Conservation (phyloP, 2,113 vertebrate genomes). For the Nothocercus julius region DNA sequence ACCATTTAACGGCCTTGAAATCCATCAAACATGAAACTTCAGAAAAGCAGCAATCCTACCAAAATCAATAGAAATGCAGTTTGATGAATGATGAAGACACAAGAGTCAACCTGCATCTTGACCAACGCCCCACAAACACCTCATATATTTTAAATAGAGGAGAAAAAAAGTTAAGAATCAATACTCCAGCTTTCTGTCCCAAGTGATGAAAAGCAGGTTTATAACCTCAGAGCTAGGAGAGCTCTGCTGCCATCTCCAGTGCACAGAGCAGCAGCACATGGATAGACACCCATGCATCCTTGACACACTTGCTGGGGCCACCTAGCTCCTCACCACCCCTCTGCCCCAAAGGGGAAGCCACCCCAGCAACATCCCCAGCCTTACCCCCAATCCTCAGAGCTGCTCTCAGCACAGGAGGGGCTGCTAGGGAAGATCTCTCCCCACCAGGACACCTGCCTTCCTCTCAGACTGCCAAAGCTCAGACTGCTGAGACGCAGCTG, state of each 20-base stretch:
- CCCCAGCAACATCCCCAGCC: no score
- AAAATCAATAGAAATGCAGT: not conserved
- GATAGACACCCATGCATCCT: accelerated
- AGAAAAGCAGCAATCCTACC: not conserved
- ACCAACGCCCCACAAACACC: not conserved
- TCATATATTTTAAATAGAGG: not conserved
- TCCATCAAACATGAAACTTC: not conserved
- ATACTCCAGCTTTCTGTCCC: not conserved
- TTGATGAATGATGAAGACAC: not conserved
- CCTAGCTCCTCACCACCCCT: no score
- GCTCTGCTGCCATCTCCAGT: conserved; percentile 49
- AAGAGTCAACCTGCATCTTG: not conserved
- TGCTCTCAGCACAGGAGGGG: no score
- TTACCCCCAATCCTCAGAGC: no score
- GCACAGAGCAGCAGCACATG: not conserved
- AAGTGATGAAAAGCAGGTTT: not conserved
- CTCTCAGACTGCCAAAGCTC: not conserved
- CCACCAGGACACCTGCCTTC: not conserved
- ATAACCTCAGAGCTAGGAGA: not conserved
- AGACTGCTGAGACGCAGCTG: accelerated
- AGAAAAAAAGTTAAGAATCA: not conserved
- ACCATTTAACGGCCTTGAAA: not conserved
- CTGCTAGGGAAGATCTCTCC: accelerated
- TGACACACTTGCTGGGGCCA: not conserved
- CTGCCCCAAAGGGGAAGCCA: no score